phyloP scores from a whole-genome alignment of 2,797 vertebrate genomes.

The Sebastolobus altivelis region DNA sequence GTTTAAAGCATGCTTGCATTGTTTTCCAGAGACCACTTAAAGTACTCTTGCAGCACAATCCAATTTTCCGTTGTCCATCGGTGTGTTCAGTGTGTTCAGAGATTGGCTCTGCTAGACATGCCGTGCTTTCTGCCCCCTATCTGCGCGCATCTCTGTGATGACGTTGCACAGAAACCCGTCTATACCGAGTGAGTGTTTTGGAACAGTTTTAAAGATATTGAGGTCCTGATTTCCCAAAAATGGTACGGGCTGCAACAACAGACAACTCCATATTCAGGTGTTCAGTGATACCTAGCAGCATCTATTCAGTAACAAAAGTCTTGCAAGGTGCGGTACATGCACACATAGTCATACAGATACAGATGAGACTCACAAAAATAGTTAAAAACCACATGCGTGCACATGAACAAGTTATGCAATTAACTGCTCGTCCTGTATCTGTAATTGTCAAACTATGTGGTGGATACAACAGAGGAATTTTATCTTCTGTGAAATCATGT shows the following conservation, averaged over 20 bases:
- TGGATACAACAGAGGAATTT: constrained; percentile 66
- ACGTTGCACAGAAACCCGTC: no score
- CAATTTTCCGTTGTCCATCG: background rate
- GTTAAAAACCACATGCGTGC: constrained; percentile 7
- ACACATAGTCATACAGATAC: background rate
- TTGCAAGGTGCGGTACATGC: background rate
- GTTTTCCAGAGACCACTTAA: background rate
- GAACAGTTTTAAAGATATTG: background rate
- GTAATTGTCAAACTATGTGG: constrained; percentile 64
- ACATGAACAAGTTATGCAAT: constrained; percentile 48
- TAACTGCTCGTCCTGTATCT: constrained; percentile 28
- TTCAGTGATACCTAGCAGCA: no score
- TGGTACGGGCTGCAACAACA: background rate
- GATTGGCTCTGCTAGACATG: no score
- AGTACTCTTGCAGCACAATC: background rate
- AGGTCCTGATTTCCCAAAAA: background rate
- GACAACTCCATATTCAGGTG: no score
- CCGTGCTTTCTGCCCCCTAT: no score
- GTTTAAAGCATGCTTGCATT: background rate
- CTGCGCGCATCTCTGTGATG: no score
- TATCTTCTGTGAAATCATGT: constrained; percentile 71
- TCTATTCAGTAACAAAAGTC: background rate
- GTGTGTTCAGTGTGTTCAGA: background rate
- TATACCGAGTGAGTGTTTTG: background rate
- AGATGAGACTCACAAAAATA: constrained; percentile 12